Evolutionary conservation across 2,113 vertebrate genomes (phyloP).

Genomic region (Ochotona curzoniae): DNA sequence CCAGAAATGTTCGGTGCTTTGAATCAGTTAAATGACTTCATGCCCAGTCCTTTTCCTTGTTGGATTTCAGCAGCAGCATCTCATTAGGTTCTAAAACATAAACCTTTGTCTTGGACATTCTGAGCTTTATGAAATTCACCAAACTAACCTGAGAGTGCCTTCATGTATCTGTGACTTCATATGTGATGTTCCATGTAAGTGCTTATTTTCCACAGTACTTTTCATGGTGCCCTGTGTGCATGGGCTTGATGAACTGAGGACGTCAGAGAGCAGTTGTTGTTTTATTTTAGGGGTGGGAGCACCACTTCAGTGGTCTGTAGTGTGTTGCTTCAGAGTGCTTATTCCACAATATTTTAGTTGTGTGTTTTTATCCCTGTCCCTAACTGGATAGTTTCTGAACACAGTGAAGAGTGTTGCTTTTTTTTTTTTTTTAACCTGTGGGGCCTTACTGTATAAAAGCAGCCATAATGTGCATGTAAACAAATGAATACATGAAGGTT

Average conservation of each 20-base stretch:
- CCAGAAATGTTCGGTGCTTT: slow-evolving; percentile 26
- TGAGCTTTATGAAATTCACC: slow-evolving; percentile 62
- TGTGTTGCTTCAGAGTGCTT: neutral
- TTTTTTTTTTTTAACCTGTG: neutral
- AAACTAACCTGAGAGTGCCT: neutral
- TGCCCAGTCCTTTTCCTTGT: slow-evolving; percentile 22
- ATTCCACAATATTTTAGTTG: neutral
- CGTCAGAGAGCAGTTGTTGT: neutral
- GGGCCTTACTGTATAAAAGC: neutral
- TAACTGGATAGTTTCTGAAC: neutral
- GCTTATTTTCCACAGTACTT: neutral
- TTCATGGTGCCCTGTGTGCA: neutral
- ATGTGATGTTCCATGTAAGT: neutral
- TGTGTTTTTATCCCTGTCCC: neutral
- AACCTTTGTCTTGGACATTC: slow-evolving; percentile 16
- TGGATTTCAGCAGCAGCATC: slow-evolving; percentile 39
- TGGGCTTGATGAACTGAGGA: neutral
- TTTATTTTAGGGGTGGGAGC: neutral
- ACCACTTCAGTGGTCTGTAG: neutral
- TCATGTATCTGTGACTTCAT: slow-evolving; percentile 34
- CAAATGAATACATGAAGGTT: neutral
- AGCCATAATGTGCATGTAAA: neutral
- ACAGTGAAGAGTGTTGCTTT: neutral
- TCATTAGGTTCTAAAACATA: slow-evolving; percentile 54
- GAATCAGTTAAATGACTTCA: neutral